Conservation (phyloP, 2,797 vertebrate genomes). For the Intellagama lesueurii region DNA sequence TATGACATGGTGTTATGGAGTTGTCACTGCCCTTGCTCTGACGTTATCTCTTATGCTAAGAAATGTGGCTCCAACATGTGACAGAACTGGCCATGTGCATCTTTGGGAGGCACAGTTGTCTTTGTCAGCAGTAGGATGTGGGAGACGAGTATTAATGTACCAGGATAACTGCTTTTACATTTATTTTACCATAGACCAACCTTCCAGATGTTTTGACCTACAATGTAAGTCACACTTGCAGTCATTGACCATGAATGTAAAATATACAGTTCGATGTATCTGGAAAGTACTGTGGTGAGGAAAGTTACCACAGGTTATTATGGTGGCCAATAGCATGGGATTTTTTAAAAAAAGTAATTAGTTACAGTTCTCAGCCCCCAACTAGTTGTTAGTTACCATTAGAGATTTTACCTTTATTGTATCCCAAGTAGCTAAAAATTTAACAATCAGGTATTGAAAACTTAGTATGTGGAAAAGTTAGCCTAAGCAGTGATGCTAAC, state of each 20-base stretch:
- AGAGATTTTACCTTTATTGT: too few species aligned
- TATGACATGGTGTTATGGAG: not conserved
- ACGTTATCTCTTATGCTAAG: not conserved
- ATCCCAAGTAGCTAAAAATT: too few species aligned
- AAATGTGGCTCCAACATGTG: not conserved
- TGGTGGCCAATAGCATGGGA: too few species aligned
- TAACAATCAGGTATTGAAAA: too few species aligned
- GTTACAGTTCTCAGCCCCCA: too few species aligned
- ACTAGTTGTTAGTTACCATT: too few species aligned
- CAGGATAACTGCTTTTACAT: not conserved
- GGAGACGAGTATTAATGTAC: not conserved
- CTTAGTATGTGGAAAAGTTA: too few species aligned
- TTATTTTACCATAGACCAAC: not conserved
- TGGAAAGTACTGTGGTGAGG: not conserved
- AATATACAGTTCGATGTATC: not conserved
- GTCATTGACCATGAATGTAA: not conserved
- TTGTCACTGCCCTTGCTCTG: not conserved
- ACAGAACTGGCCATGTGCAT: not conserved
- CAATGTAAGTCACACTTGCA: not conserved
- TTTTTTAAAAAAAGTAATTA: too few species aligned
- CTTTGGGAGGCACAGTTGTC: not conserved
- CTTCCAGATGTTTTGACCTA: not conserved
- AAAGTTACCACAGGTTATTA: too few species aligned
- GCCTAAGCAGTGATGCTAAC: too few species aligned
- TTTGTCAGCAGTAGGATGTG: not conserved